Evolutionary conservation across 1,140 invertebrate species (phyloP).

Genomic region (Brachionus manjavacas): DNA sequence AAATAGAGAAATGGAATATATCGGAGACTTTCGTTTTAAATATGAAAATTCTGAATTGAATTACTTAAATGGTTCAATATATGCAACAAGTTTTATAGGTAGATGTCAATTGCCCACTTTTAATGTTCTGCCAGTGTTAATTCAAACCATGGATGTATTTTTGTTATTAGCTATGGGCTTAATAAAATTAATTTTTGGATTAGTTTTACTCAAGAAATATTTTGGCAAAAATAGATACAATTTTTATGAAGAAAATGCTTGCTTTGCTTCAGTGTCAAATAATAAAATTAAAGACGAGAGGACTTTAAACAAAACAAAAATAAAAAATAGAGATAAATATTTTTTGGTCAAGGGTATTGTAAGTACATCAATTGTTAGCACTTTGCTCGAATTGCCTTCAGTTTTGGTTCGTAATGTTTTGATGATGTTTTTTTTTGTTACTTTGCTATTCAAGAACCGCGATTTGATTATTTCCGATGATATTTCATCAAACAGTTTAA

Average conservation of each 20-base stretch:
- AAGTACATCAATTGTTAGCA: background rate
- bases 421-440: constrained; percentile 17
- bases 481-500: background rate
- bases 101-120: background rate
- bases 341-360: constrained; percentile 19
- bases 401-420: constrained; percentile 10
- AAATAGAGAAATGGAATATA: background rate
- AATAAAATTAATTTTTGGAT: background rate
- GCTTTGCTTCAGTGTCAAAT: background rate
- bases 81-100: background rate
- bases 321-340: background rate
- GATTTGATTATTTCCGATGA: background rate
- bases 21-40: background rate
- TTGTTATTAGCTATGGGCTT: constrained; percentile 5
- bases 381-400: constrained; percentile 15
- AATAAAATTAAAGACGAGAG: background rate
- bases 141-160: constrained; percentile 17
- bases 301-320: background rate
- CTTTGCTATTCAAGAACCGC: background rate
- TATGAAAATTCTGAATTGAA: background rate
- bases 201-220: background rate
- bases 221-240: background rate
- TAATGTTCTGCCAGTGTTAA: constrained; percentile 15
- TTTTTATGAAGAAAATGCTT: background rate
- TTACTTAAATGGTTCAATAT: background rate